Conservation (phyloP, 2,113 vertebrate genomes). For the Oncorhynchus masou region DNA sequence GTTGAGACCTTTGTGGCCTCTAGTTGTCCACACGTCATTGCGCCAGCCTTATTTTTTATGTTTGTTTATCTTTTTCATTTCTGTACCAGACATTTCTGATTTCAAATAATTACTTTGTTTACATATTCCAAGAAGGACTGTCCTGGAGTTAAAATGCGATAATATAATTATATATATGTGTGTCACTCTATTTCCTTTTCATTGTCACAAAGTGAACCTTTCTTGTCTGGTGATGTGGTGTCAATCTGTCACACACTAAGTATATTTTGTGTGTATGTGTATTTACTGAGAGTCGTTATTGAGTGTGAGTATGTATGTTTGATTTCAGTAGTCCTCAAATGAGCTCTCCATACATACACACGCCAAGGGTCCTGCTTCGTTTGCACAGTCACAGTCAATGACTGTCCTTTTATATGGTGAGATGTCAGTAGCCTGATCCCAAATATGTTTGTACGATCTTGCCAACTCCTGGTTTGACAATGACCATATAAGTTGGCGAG, state of each 20-base stretch:
- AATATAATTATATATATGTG: slow-evolving; percentile 30
- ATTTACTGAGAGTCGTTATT: slow-evolving; percentile 48
- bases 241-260: slow-evolving; percentile 59
- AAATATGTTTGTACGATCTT: slow-evolving; percentile 12
- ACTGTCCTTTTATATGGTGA: slow-evolving; percentile 28
- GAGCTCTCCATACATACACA: slow-evolving; percentile 32
- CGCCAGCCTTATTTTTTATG: slow-evolving; percentile 25
- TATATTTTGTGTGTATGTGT: slow-evolving; percentile 59
- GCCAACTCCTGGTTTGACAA: too few relatives aligned
- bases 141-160: slow-evolving; percentile 45
- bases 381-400: slow-evolving; percentile 57
- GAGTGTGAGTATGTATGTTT: slow-evolving; percentile 44
- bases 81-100: slow-evolving; percentile 54
- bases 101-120: slow-evolving; percentile 5
- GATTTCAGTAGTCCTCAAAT: slow-evolving; percentile 40
- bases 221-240: slow-evolving; percentile 67
- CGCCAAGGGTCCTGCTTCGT: slow-evolving; percentile 52
- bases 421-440: not conserved
- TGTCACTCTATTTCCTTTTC: slow-evolving; percentile 60
- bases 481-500: too few relatives aligned
- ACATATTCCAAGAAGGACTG: slow-evolving; percentile 26
- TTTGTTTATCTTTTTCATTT: slow-evolving; percentile 30
- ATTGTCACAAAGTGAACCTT: slow-evolving; percentile 70
- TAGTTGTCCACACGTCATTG: slow-evolving; percentile 36
- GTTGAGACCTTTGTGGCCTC: slow-evolving; percentile 52